phyloP scores from a whole-genome alignment of 2,797 vertebrate genomes.

The Gouania willdenowi region DNA sequence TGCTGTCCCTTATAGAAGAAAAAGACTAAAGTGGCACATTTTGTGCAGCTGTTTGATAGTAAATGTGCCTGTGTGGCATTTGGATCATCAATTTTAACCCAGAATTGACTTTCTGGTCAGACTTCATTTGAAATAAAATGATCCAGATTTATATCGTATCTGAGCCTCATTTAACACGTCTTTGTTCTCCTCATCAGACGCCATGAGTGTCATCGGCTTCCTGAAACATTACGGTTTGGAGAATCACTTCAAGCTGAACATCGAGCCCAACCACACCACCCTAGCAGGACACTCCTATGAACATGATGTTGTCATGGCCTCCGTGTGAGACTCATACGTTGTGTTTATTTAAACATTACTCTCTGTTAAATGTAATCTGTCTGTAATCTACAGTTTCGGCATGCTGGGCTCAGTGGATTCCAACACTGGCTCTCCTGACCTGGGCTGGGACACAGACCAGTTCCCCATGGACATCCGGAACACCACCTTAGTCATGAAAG shows the following conservation, averaged over 20 bases:
- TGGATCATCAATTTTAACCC: too few relatives aligned
- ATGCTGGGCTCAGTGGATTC: slow-evolving; percentile 74
- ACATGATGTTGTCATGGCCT: slow-evolving; percentile 65
- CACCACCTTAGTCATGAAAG: slow-evolving; percentile 72
- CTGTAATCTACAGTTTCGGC: slow-evolving; percentile 46
- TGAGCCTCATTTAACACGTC: too few relatives aligned
- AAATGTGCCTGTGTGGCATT: too few relatives aligned
- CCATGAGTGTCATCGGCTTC: slow-evolving; percentile 71
- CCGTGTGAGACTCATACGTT: slow-evolving; percentile 39
- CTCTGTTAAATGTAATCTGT: too few relatives aligned
- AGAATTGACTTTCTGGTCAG: too few relatives aligned
- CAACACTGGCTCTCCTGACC: slow-evolving; percentile 69
- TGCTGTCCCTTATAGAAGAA: too few relatives aligned
- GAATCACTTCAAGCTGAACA: slow-evolving; percentile 68
- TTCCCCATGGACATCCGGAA: slow-evolving; percentile 73
- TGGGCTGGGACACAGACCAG: slow-evolving; percentile 73
- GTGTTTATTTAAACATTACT: too few relatives aligned
- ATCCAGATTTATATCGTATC: too few relatives aligned
- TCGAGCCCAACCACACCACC: slow-evolving; percentile 74
- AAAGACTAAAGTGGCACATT: too few relatives aligned
- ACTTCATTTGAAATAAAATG: too few relatives aligned
- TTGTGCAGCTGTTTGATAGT: too few relatives aligned
- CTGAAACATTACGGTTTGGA: slow-evolving; percentile 65
- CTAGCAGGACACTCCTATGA: slow-evolving; percentile 71
- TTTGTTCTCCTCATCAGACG: slow-evolving; percentile 39